Evolutionary conservation across 2,888 invertebrate genomes (phyloP).

Genomic region (Zeuzera pyrina): DNA sequence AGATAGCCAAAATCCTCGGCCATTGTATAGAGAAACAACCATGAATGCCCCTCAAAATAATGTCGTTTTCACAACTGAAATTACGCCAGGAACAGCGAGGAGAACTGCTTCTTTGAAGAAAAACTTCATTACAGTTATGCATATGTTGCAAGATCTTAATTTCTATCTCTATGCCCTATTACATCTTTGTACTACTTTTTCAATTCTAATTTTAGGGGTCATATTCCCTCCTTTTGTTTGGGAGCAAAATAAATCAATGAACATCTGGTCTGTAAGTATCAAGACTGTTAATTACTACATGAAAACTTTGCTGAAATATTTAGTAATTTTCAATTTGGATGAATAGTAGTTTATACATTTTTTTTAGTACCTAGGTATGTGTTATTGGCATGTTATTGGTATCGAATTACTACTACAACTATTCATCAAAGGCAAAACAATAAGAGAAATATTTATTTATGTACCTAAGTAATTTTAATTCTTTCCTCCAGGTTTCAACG

Average conservation of each 20-base stretch:
- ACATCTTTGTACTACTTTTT: slow-evolving; percentile 68
- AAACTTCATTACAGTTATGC: slow-evolving; percentile 53
- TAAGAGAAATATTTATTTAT: too few species aligned
- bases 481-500: slow-evolving; percentile 34
- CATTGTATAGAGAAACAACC: slow-evolving; percentile 70
- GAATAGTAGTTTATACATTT: background rate
- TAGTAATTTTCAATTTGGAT: background rate
- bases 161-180: slow-evolving; percentile 73
- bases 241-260: slow-evolving; percentile 49
- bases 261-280: slow-evolving; percentile 57
- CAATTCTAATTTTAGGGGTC: slow-evolving; percentile 61
- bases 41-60: slow-evolving; percentile 51
- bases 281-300: background rate
- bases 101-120: slow-evolving; percentile 57
- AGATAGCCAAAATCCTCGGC: slow-evolving; percentile 51
- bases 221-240: slow-evolving; percentile 70
- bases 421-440: too few species aligned
- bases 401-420: too few species aligned
- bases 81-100: slow-evolving; percentile 51
- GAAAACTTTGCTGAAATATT: too few species aligned
- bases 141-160: slow-evolving; percentile 54
- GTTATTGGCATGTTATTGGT: background rate
- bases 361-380: background rate
- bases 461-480: background rate
- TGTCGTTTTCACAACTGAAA: slow-evolving; percentile 46